Evolutionary conservation across 2,113 vertebrate genomes (phyloP), one percentile per base, ranked within the genome.

Genomic region (Larimichthys polyactis): DNA sequence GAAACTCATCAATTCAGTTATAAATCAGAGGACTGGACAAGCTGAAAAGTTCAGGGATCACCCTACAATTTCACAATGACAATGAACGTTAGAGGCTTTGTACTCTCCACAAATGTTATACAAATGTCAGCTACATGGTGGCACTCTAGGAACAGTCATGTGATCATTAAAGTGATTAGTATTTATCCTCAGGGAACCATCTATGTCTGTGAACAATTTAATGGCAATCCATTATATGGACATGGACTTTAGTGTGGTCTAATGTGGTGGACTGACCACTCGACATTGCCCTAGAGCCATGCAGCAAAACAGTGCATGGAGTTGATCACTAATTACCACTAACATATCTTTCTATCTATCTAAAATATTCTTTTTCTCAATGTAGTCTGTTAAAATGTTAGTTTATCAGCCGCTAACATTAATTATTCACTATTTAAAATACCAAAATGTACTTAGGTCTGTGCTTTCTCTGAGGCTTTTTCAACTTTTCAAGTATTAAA

Each of bases 361-460:
- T 11, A 15, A 46, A 46, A 46, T 46, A 46, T 46, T 46, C 29
- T 32, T 8, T 4, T 7, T 12, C 54, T n/a, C 16, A 66, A 73
- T 22, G 2, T 2, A 40, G 24, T 11, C 11, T 60, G 11, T 57
- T 29, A 52, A 57, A 73, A 36, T 58, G 14, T 59, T 29, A 19
- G 15, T 67, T 78, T 78, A n/a, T 20, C 40, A 51, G 51, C n/a
- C 43, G 62, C 11, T 16, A 63, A 49, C 44, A 68, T 70, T 11
- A 79, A 79, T 71, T 64, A 78, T 84, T 78, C 29, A 51, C 8
- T 27, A 2, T 49, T 75, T 71, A 24, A 62, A 76, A 73, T 15
- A 57, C n/a, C 24, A 9, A 49, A 48, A 29, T 57, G 19, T 49
- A 49, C 73, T 44, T 14, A 46, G 5, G 5, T 32, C 60, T 65